Base-by-base conservation (phyloP, 1,140 invertebrate genomes). In the Anoplophora glabripennis region DNA sequence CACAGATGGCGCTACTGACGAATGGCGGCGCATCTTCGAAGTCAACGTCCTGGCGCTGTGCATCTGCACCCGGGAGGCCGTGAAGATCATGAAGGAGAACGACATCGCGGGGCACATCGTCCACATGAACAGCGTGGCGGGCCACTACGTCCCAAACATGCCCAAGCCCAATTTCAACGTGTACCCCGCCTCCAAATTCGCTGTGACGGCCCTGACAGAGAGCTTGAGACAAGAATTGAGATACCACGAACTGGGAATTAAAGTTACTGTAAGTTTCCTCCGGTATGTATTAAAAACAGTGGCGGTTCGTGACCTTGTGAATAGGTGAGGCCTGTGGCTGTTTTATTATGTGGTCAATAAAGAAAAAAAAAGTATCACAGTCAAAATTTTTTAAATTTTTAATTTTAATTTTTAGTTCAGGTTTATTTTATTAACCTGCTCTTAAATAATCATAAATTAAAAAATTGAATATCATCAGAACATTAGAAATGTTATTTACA, bases 101-200 rank as follows among this genome's bases (percentile, higher is more conserved):
- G 69, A 76, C 11, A 75, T 84, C 4, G 78, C 85, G 59, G 87
- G 87, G 1, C 85, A 89, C 63, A 81, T 87, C 54, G 80, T 87
- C 45, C 79, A 84, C 54, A 77, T 87, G 34, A 85, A 82, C 37
- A 81, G 80, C 63, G 51, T 78, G 12, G 53, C 67, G 35, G 79
- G 78, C 9, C 79, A 80, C 42, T 60, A 70, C 51, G 68, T 79
- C 0, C n/a, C 54, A 7, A 33, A 51, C 14, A 59, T 64, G 34
- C 36, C 61, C 1, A 37, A 12, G 21, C 53, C 59, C 1, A 44
- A 71, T 71, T 67, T 11, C 73, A 79, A 33, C 73, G 74, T 53
- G 37, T 92, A 91, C 71, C 61, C 80, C 1, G 80, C 84, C 9
- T 84, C 83, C 14, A 92, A 92, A 78, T 81, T 82, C 75, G 88